phyloP scores from a whole-genome alignment of 1,140 invertebrate species.

The Calycopis cecrops region DNA sequence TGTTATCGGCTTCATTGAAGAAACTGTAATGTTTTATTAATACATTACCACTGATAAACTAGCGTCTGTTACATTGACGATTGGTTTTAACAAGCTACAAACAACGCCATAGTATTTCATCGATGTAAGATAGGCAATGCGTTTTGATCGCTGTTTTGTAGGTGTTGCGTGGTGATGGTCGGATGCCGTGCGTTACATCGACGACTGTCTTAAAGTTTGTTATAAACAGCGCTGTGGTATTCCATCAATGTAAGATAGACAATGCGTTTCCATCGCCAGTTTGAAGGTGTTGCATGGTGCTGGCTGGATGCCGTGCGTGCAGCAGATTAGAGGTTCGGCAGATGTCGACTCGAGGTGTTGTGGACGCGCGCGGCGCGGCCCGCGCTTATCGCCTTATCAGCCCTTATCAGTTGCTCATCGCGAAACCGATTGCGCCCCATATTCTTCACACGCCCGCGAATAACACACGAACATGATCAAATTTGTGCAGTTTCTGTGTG shows the following conservation, averaged over 20 bases:
- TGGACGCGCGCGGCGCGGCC: constrained; percentile 43
- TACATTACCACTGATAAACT: too few species aligned
- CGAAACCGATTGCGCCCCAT: constrained; percentile 54
- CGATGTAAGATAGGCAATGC: neutral
- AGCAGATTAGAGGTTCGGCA: constrained; percentile 41
- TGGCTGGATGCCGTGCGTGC: constrained; percentile 27
- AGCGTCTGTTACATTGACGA: constrained; percentile 1
- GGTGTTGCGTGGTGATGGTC: constrained; percentile 37
- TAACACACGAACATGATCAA: constrained; percentile 48
- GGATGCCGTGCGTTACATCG: constrained; percentile 21
- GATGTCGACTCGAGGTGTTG: constrained; percentile 51
- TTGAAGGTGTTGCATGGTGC: constrained; percentile 33
- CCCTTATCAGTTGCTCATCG: constrained; percentile 66
- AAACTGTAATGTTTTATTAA: too few species aligned
- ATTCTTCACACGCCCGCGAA: constrained; percentile 56
- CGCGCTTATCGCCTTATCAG: constrained; percentile 60
- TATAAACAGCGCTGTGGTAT: neutral
- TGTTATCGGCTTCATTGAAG: neutral
- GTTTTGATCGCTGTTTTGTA: neutral
- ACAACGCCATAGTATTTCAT: constrained; percentile 7
- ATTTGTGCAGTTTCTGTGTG: constrained; percentile 37
- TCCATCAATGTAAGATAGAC: constrained; percentile 4
- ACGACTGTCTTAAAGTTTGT: neutral
- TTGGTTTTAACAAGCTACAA: neutral
- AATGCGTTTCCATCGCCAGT: neutral